Conservation (phyloP, 2,113 vertebrate genomes). For the Sinocyclocheilus anshuiensis region DNA sequence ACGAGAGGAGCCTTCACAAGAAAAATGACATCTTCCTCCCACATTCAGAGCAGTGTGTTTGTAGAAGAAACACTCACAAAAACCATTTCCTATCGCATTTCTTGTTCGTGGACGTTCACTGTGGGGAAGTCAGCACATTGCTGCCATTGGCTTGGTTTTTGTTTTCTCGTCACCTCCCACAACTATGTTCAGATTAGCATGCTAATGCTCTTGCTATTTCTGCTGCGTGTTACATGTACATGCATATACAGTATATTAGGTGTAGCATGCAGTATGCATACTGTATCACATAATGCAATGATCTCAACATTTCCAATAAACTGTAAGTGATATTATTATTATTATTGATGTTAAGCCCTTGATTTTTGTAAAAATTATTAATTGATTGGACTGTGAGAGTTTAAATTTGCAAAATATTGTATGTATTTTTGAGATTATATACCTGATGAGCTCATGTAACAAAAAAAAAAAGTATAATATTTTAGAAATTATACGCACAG, state of each 20-base stretch:
- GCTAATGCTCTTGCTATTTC: background rate
- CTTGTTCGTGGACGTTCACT: conserved; percentile 25
- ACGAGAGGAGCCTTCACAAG: conserved; percentile 4
- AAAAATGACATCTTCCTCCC: conserved; percentile 42
- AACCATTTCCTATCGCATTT: conserved; percentile 61
- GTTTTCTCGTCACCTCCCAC: background rate
- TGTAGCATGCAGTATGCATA: background rate
- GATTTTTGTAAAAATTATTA: too few relatives aligned
- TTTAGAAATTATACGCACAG: background rate
- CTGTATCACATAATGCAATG: background rate
- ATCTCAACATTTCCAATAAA: background rate
- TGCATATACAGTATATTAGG: background rate
- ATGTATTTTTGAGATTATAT: background rate
- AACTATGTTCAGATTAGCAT: background rate
- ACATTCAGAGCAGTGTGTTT: conserved; percentile 54
- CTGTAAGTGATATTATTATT: background rate
- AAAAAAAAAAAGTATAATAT: background rate
- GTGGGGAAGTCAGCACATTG: background rate
- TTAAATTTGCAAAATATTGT: background rate
- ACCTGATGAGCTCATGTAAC: background rate
- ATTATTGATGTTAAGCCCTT: too few relatives aligned
- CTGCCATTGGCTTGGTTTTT: background rate
- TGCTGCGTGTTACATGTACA: background rate
- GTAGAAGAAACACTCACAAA: conserved; percentile 44
- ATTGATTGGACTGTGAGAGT: background rate